phyloP scores from a whole-genome alignment of 2,113 vertebrate species.

The Guaruba guarouba region DNA sequence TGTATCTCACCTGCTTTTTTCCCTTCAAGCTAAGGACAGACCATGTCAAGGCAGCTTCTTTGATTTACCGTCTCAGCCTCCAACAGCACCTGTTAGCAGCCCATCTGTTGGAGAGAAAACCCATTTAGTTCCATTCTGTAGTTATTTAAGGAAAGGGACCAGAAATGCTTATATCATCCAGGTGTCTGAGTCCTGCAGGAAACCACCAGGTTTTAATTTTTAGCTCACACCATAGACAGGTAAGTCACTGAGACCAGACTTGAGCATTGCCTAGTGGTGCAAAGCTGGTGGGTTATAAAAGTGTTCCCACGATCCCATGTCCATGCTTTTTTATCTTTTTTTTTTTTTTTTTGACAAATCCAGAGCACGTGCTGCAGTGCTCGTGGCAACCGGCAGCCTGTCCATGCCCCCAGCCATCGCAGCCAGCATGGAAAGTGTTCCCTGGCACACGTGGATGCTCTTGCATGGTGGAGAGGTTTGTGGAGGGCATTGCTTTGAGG shows the following conservation, averaged over 20 bases:
- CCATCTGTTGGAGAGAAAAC: conserved; percentile 18
- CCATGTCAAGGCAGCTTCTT: not conserved
- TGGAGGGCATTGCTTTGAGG: not conserved
- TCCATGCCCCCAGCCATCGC: not conserved
- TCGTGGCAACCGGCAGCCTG: not conserved
- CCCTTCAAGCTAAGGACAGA: not conserved
- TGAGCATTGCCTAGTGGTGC: not conserved
- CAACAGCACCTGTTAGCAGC: conserved; percentile 8
- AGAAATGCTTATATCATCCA: not conserved
- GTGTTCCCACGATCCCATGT: not conserved
- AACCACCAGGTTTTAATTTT: not conserved
- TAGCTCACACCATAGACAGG: not conserved
- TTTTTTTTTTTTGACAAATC: not conserved
- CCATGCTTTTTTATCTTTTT: not conserved
- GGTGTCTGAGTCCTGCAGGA: not conserved
- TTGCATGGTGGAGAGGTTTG: not conserved
- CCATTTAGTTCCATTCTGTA: not conserved
- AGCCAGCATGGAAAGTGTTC: not conserved
- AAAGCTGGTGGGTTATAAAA: not conserved
- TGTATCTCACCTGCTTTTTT: not conserved
- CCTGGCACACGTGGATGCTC: not conserved
- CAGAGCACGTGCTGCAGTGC: fast-evolving
- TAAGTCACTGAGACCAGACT: not conserved
- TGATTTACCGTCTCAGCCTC: not conserved
- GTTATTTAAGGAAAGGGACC: not conserved